Percentiles rank a stretch among this genome's conserved stretches.
phyloP scores from a whole-genome alignment of 1,140 invertebrate genomes.

The Samia ricini region DNA sequence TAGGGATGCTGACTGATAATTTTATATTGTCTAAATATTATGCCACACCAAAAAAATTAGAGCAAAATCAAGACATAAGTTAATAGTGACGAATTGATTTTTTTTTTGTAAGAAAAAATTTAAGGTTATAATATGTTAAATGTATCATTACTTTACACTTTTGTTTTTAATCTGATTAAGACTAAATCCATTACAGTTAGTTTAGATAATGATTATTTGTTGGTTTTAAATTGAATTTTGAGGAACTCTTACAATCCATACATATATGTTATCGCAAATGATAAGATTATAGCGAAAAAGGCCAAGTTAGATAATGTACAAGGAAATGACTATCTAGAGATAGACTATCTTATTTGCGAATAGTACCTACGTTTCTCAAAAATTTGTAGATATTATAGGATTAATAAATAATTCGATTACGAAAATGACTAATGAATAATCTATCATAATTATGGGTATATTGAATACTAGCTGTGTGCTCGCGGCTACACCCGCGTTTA shows the following conservation, averaged over 20 bases:
- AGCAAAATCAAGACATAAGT: too few relatives aligned
- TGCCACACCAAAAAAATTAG: too few relatives aligned
- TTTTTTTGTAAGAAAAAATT: too few relatives aligned
- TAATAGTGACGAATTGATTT: too few relatives aligned
- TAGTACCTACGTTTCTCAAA: not conserved
- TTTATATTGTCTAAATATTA: too few relatives aligned
- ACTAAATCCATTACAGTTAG: not conserved
- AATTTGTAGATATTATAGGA: not conserved
- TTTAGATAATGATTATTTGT: not conserved
- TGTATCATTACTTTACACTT: too few relatives aligned
- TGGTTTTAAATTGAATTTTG: not conserved
- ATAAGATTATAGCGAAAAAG: not conserved
- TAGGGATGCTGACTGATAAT: too few relatives aligned
- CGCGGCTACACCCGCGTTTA: too few relatives aligned
- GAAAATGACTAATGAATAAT: not conserved
- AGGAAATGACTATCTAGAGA: not conserved
- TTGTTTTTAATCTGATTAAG: not conserved
- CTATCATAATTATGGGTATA: not conserved
- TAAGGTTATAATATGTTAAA: too few relatives aligned
- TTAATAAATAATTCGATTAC: not conserved
- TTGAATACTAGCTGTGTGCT: too few relatives aligned
- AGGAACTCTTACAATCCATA: not conserved
- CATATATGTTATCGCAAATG: not conserved
- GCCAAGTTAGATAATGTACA: not conserved
- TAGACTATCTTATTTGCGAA: not conserved